phyloP scores from a whole-genome alignment of 2,113 vertebrate genomes.

The Lasiurus borealis region DNA sequence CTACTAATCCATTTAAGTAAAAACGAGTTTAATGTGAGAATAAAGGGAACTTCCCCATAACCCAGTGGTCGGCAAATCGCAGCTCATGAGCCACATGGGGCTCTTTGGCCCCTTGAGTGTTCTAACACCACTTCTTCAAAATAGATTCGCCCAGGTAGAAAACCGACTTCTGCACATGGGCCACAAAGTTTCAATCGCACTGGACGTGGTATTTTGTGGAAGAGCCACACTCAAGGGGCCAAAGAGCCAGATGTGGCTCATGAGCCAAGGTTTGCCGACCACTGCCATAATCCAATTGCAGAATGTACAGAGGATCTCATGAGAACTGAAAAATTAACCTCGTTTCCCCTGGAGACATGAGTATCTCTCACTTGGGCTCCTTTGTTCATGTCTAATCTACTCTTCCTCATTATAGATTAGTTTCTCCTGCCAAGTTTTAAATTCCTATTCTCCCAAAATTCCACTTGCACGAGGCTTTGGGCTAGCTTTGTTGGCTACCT shows the following conservation, averaged over 20 bases:
- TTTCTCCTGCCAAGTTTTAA: slow-evolving; percentile 21
- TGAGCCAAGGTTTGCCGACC: no score
- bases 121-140: no score
- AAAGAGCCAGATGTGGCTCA: no score
- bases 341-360: neutral
- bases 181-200: no score
- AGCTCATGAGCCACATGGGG: no score
- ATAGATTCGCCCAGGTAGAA: no score
- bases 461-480: neutral
- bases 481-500: neutral
- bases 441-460: neutral
- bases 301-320: neutral
- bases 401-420: neutral
- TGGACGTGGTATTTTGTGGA: no score
- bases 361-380: neutral
- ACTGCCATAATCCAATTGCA: neutral
- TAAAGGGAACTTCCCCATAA: neutral
- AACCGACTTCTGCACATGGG: no score
- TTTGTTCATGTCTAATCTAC: neutral
- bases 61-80: no score
- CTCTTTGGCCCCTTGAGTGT: no score
- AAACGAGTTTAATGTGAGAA: neutral
- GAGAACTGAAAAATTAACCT: neutral
- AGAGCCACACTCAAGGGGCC: no score
- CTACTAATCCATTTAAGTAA: neutral